Percentiles rank a stretch among this genome's conserved stretches.
Evolutionary conservation across 2,888 invertebrate genomes (phyloP).

Genomic region (Melipona bicolor): DNA sequence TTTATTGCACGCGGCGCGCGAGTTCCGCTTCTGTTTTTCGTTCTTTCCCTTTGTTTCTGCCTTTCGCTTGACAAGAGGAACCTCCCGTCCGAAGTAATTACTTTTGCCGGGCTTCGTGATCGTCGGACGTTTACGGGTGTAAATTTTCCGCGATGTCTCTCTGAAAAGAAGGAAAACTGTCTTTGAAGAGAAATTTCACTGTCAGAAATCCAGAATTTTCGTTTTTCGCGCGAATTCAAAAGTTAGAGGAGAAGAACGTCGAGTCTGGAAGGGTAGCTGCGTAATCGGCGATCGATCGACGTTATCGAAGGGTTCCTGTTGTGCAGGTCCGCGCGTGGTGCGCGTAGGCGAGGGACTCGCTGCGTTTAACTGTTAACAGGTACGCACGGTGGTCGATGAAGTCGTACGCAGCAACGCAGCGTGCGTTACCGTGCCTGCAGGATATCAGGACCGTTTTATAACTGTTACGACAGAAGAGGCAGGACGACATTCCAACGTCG

Average conservation of each 20-base stretch:
- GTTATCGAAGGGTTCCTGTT: slow-evolving; percentile 4
- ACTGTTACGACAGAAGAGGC: slow-evolving; percentile 77
- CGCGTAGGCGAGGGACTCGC: no score
- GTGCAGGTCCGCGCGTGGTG: slow-evolving; percentile 25
- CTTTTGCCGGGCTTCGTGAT: background rate
- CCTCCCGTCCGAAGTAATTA: background rate
- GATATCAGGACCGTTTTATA: slow-evolving; percentile 76
- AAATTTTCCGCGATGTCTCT: no score
- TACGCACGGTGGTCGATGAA: slow-evolving; percentile 19
- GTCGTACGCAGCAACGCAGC: slow-evolving; percentile 13
- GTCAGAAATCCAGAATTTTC: no score
- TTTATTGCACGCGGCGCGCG: slow-evolving; percentile 19
- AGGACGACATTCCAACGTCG: slow-evolving; percentile 77
- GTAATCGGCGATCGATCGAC: slow-evolving; percentile 14
- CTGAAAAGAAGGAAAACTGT: background rate
- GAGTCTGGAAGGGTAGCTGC: background rate
- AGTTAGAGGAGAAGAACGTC: no score
- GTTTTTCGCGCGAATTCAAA: no score
- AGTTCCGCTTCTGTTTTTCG: background rate
- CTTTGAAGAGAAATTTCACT: no score
- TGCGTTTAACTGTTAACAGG: no score
- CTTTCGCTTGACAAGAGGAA: background rate
- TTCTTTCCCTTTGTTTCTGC: background rate
- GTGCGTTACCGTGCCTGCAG: slow-evolving; percentile 69
- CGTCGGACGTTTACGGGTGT: background rate